These are phyloP conservation scores for Mustelus asterias DNA, from an alignment of 2,113 vertebrate genomes.

Conservation along the genomic window DNA sequence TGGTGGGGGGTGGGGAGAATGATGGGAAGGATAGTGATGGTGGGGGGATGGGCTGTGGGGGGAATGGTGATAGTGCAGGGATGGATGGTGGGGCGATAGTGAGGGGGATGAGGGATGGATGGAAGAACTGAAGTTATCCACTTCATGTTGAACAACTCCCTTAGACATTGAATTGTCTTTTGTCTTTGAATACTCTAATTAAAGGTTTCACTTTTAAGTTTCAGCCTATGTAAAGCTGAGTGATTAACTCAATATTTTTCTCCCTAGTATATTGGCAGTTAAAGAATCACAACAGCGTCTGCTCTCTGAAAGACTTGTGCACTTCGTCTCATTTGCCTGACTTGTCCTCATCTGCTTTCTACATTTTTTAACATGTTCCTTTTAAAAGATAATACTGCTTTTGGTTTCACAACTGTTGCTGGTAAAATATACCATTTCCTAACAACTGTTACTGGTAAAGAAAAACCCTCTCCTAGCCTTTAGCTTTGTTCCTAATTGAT, in stretches of 20 bases:
- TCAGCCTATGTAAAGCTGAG: background rate
- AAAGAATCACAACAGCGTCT: background rate
- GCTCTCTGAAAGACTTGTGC: background rate
- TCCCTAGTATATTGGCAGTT: background rate
- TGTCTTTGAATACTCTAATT: background rate
- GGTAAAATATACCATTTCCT: background rate
- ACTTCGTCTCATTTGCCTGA: background rate
- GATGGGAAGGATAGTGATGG: too few species aligned
- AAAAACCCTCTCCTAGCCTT: background rate
- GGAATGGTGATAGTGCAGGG: too few species aligned
- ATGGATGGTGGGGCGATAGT: too few species aligned
- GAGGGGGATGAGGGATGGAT: background rate
- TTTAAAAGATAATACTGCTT: background rate
- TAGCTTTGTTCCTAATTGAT: conserved; percentile 4
- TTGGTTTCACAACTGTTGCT: background rate
- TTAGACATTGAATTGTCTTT: background rate
- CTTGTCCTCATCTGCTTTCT: background rate
- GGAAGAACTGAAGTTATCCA: background rate
- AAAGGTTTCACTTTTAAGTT: background rate
- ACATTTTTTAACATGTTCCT: background rate
- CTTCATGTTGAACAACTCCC: background rate
- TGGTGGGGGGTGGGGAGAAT: too few species aligned
- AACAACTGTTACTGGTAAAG: background rate
- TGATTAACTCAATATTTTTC: background rate
- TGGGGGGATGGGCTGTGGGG: too few species aligned